Conservation (phyloP, 92 coral and sea anemone genomes). For the Galaxea fascicularis region DNA sequence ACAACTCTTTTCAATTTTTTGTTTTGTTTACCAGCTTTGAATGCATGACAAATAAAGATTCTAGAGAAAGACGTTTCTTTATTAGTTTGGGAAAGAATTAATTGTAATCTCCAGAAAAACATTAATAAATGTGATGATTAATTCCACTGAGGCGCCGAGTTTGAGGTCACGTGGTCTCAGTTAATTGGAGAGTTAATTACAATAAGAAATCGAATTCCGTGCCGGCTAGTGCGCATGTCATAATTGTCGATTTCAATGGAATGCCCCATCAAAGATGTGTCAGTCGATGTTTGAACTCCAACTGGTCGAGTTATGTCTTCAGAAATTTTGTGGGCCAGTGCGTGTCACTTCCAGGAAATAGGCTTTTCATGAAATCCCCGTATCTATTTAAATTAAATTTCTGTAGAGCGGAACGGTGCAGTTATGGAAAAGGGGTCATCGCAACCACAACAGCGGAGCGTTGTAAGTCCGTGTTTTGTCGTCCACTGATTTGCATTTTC, state of each 20-base stretch:
- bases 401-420: constrained; percentile 47
- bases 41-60: constrained; percentile 46
- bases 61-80: constrained; percentile 52
- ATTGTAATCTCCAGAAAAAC: constrained; percentile 71
- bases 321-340: constrained; percentile 60
- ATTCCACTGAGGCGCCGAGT: constrained; percentile 59
- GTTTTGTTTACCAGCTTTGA: constrained; percentile 41
- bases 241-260: constrained; percentile 88
- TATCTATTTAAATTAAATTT: constrained; percentile 65
- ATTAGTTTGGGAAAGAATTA: constrained; percentile 75
- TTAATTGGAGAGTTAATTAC: constrained; percentile 72
- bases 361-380: constrained; percentile 66
- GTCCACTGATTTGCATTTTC: constrained; percentile 80
- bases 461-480: constrained; percentile 78
- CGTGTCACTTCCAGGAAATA: constrained; percentile 69
- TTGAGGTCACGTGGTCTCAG: constrained; percentile 75
- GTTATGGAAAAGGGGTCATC: constrained; percentile 79
- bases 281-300: constrained; percentile 90
- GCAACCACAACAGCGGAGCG: constrained; percentile 69
- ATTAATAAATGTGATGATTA: constrained; percentile 81
- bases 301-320: constrained; percentile 81
- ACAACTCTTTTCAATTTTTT: constrained; percentile 41
- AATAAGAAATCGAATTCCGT: constrained; percentile 49
- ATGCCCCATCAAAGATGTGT: constrained; percentile 86
- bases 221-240: constrained; percentile 82